phyloP scores from a whole-genome alignment of 30 jellyfish, hydroid and myxozoan species.

The Sanderia malayensis region DNA sequence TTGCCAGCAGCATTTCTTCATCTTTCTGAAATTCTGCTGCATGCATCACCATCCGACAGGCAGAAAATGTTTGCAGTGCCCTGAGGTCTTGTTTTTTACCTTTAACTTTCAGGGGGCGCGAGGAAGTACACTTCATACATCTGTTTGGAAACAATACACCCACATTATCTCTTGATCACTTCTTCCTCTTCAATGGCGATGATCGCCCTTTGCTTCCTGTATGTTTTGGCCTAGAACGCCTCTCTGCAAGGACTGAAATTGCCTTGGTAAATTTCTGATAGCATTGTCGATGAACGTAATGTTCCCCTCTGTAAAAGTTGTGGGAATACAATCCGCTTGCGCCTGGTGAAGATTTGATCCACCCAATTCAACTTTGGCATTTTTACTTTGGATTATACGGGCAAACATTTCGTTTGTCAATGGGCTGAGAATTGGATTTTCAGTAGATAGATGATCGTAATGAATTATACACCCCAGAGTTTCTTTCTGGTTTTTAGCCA shows the following conservation, averaged over 20 bases:
- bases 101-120: too few relatives aligned
- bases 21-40: slow-evolving; percentile 28
- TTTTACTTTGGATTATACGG: neutral
- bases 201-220: neutral
- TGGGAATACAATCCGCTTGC: neutral
- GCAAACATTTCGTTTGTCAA: neutral
- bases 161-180: neutral
- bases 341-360: neutral
- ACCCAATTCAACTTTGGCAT: neutral
- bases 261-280: neutral
- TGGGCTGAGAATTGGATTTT: neutral
- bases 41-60: slow-evolving; percentile 11
- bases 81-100: slow-evolving; percentile 3
- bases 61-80: slow-evolving; percentile 7
- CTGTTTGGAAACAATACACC: slow-evolving; percentile 14
- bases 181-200: slow-evolving; percentile 1
- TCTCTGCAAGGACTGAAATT: neutral
- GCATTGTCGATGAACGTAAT: neutral
- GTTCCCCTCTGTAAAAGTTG: neutral
- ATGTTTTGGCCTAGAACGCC: neutral
- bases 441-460: neutral
- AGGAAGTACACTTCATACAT: slow-evolving; percentile 14
- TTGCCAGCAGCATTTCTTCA: slow-evolving; percentile 20
- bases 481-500: neutral
- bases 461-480: neutral